A percentile compares a stretch with the other conserved stretches of the same genome.
Evolutionary conservation across 2,113 vertebrate genomes (phyloP).

Genomic region (Nothocercus julius): DNA sequence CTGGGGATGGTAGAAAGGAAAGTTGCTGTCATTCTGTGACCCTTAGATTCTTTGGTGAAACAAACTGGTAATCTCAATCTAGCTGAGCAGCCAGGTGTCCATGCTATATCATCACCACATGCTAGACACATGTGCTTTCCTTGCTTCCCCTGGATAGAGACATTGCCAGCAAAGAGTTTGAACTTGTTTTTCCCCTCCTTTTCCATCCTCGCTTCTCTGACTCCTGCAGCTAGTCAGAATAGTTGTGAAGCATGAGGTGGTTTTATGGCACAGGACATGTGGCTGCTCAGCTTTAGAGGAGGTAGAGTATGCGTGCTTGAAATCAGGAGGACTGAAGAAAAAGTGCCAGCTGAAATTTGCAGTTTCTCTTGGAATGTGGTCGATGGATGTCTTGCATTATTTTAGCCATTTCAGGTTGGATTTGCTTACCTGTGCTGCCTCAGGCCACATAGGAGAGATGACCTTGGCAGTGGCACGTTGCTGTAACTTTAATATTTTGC

Average conservation of each 20-base stretch:
- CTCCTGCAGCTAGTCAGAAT: not conserved
- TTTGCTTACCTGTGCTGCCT: not conserved
- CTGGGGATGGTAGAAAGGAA: not conserved
- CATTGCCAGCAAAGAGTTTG: not conserved
- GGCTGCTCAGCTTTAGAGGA: not conserved
- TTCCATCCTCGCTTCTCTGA: not conserved
- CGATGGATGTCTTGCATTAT: not conserved
- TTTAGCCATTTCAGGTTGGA: not conserved
- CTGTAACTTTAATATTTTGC: not conserved
- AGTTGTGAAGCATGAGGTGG: not conserved
- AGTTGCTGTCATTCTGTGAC: not conserved
- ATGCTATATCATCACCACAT: rapidly evolving
- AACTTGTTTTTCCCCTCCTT: not conserved
- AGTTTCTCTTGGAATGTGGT: not conserved
- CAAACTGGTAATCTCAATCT: not conserved
- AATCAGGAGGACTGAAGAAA: not conserved
- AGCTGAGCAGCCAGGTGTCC: not conserved
- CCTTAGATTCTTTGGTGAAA: not conserved
- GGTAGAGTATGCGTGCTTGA: not conserved
- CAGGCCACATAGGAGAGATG: rapidly evolving
- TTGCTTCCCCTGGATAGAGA: not conserved
- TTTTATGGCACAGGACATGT: not conserved
- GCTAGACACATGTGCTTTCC: not conserved
- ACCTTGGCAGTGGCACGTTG: not conserved
- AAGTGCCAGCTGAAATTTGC: not conserved